Conservation (phyloP, 2,113 vertebrate genomes). For the Crypturellus undulatus region DNA sequence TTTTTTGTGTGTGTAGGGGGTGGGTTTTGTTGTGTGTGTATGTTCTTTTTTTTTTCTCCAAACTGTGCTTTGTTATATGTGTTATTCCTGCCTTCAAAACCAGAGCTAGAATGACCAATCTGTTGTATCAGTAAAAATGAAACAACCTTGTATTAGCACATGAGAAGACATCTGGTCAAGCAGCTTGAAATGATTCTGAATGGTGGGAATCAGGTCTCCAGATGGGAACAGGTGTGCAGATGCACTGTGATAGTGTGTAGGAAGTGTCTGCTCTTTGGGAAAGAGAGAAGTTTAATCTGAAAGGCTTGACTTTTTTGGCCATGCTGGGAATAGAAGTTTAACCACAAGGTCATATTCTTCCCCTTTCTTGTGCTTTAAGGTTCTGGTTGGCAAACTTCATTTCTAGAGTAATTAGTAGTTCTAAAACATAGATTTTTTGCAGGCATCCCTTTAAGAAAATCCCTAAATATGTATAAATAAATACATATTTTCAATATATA, state of each 20-base stretch:
- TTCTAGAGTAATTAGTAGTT: background rate
- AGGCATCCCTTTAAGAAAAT: background rate
- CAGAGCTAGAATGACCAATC: background rate
- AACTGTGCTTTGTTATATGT: background rate
- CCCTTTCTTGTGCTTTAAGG: background rate
- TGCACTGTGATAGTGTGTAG: background rate
- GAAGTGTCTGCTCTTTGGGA: background rate
- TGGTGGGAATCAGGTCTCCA: background rate
- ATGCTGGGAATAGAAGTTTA: fast-evolving
- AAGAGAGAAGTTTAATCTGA: background rate
- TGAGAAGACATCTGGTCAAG: background rate
- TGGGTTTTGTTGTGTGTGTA: no score
- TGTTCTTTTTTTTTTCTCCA: background rate
- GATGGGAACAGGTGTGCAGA: background rate
- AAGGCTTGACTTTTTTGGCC: background rate
- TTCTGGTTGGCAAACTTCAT: background rate
- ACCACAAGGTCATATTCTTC: background rate
- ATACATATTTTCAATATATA: background rate
- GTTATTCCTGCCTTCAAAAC: background rate
- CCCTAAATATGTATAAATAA: background rate
- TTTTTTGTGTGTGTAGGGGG: no score
- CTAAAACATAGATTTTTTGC: background rate
- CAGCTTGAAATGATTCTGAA: background rate
- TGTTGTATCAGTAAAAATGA: background rate
- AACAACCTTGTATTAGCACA: background rate